Evolutionary conservation across 1,140 invertebrate genomes (phyloP), one percentile per base, ranked within the genome.

Genomic region (Gryllus bimaculatus): DNA sequence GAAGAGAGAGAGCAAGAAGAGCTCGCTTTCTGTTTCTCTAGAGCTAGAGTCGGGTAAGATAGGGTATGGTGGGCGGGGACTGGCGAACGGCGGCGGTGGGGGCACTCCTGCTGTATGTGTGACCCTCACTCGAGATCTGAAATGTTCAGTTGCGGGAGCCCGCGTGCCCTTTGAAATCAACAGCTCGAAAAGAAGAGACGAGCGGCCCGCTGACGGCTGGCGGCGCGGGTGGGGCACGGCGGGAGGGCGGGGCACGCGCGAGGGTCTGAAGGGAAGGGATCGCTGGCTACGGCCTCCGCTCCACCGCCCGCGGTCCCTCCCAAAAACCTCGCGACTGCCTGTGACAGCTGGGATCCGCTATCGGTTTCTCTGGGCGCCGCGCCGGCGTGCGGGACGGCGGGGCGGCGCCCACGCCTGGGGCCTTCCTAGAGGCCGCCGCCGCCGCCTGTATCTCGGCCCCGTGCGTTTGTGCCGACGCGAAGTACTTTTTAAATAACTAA

Each of bases 61-160:
- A 66, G 54, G 54, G 54, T 66, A 66, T 7, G 54, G 18, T 7
- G 54, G 54, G 10, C 2, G 26, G 54, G 54, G 54, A 66, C 54
- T 39, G 26, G 54, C 54, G 54, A 54, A 18, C 54, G 54, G 10
- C 10, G 54, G 54, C 10, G 54, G 10, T 66, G 54, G 54, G 54
- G 54, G 54, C 54, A 39, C 26, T 39, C n/a, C 26, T 39, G 26
- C 26, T 66, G 54, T 66, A 18, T 66, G 54, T 66, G 54, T 66
- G 54, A 66, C 54, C 54, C 54, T 66, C 54, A 66, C 54, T 66
- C 54, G n/a, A 66, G 54, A 66, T 66, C 54, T 66, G 54, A 66
- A 66, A 66, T 66, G 54, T 66, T 66, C 54, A 66, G 54, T 66
- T 66, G n/a, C 54, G 54, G 54, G 54, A 66, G 54, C 54, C 54